Evolutionary conservation across 2,113 vertebrate genomes (phyloP).

Genomic region (Cricetomys ansorgei): DNA sequence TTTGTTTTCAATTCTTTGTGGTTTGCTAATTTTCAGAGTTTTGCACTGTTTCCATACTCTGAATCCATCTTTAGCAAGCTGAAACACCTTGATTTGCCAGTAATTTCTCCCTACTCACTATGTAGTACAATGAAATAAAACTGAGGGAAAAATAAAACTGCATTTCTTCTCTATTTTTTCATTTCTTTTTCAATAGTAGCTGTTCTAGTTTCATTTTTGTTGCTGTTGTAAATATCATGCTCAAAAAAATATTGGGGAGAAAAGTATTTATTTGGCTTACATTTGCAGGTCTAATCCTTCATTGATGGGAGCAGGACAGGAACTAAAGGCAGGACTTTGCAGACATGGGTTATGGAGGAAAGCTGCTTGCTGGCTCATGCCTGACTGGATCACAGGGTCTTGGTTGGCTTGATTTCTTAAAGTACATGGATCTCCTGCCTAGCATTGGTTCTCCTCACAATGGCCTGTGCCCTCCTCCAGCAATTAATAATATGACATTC

Average conservation of each 20-base stretch:
- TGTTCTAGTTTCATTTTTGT: not conserved
- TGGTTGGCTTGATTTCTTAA: too few relatives aligned
- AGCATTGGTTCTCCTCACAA: not conserved
- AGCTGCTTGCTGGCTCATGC: not conserved
- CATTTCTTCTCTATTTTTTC: not conserved
- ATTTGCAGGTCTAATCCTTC: too few relatives aligned
- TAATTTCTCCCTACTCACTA: not conserved
- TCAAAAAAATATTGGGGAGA: not conserved
- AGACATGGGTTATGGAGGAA: too few relatives aligned
- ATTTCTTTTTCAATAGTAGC: not conserved
- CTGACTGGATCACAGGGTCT: not conserved
- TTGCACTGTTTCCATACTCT: not conserved
- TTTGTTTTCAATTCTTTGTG: not conserved
- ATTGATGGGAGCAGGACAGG: too few relatives aligned
- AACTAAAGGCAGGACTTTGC: not conserved
- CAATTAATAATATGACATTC: not conserved
- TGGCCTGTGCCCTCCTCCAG: not conserved
- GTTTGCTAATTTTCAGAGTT: not conserved
- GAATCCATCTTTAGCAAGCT: not conserved
- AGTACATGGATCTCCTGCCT: too few relatives aligned
- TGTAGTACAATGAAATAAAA: not conserved
- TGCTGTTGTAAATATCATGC: not conserved
- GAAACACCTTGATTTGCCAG: not conserved
- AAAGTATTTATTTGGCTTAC: not conserved
- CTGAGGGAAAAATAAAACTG: not conserved